A percentile compares a stretch with the other conserved stretches of the same genome.
phyloP scores from a whole-genome alignment of 2,797 vertebrate species.

The Poecilia gillii region DNA sequence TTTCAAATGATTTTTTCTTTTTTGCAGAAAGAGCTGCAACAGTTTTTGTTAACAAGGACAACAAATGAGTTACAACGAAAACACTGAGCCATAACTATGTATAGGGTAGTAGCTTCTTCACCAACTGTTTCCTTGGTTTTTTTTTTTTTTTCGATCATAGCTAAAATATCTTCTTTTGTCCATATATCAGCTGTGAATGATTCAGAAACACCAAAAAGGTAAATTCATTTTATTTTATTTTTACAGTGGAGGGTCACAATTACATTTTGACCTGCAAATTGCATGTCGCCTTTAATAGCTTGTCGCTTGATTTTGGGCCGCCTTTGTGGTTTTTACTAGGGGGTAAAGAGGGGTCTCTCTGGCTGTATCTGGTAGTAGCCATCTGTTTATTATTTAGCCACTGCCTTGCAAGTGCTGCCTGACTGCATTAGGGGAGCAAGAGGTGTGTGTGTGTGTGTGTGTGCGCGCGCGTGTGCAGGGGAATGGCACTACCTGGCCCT shows the following conservation, averaged over 20 bases:
- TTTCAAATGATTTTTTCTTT: not conserved
- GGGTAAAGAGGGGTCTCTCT: conserved; percentile 24
- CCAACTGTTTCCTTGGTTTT: conserved; percentile 21
- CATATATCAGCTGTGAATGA: conserved; percentile 76
- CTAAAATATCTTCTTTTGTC: conserved; percentile 16
- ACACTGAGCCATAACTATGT: conserved; percentile 61
- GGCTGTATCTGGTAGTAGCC: conserved; percentile 86
- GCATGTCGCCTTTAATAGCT: conserved; percentile 83
- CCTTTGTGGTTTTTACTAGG: conserved; percentile 78
- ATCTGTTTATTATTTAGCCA: conserved; percentile 89
- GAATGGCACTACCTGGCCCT: conserved; percentile 71
- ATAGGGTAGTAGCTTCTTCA: conserved; percentile 23
- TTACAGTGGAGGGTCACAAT: conserved; percentile 85
- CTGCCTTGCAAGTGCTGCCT: conserved; percentile 81
- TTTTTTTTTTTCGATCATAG: conserved; percentile 27
- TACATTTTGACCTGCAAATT: conserved; percentile 89
- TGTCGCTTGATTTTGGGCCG: conserved; percentile 84
- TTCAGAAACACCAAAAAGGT: conserved; percentile 81
- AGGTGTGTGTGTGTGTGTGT: conserved; percentile 25
- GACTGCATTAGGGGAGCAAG: conserved; percentile 73
- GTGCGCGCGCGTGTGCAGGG: conserved; percentile 20
- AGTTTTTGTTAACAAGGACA: not conserved
- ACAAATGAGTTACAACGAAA: conserved; percentile 28
- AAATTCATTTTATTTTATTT: conserved; percentile 84
- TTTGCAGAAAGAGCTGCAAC: not conserved